Evolutionary conservation across 2,113 vertebrate species (phyloP).

Genomic region (Chionodraco myersi): DNA sequence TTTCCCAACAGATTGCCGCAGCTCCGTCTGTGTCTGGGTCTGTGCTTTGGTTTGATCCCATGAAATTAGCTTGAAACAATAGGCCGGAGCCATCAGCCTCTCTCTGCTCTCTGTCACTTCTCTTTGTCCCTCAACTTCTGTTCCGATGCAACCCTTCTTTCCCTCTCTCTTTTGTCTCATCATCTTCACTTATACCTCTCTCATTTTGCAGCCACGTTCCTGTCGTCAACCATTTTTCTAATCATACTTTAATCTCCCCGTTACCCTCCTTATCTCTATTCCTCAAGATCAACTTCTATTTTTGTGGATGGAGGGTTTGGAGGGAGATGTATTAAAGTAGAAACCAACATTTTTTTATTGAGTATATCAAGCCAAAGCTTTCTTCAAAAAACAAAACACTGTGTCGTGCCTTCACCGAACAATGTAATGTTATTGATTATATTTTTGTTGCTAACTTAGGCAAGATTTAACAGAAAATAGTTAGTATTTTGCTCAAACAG

Average conservation of each 20-base stretch:
- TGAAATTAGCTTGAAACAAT: conserved; percentile 78
- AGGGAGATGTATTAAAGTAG: background rate
- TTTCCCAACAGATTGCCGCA: conserved; percentile 73
- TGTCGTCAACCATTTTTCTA: conserved; percentile 5
- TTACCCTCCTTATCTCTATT: background rate
- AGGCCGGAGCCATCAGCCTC: conserved; percentile 41
- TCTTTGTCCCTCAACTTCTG: conserved; percentile 9
- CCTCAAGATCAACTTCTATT: background rate
- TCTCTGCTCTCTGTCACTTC: conserved; percentile 44
- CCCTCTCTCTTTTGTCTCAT: background rate
- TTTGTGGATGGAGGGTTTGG: background rate
- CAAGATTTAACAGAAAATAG: too few species aligned
- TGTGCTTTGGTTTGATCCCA: conserved; percentile 74
- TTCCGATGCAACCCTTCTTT: conserved; percentile 14
- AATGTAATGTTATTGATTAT: too few species aligned
- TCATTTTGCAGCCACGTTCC: background rate
- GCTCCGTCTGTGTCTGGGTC: conserved; percentile 70
- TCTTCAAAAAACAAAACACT: background rate
- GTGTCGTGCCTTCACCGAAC: too few species aligned
- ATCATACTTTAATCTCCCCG: conserved; percentile 4
- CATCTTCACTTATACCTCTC: conserved; percentile 4
- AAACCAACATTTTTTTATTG: conserved; percentile 1
- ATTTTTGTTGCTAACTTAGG: too few species aligned
- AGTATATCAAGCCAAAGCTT: background rate
- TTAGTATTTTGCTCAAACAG: too few species aligned